Base-by-base conservation (phyloP, 1,140 invertebrate species). In the Coenobita brevimanus region DNA sequence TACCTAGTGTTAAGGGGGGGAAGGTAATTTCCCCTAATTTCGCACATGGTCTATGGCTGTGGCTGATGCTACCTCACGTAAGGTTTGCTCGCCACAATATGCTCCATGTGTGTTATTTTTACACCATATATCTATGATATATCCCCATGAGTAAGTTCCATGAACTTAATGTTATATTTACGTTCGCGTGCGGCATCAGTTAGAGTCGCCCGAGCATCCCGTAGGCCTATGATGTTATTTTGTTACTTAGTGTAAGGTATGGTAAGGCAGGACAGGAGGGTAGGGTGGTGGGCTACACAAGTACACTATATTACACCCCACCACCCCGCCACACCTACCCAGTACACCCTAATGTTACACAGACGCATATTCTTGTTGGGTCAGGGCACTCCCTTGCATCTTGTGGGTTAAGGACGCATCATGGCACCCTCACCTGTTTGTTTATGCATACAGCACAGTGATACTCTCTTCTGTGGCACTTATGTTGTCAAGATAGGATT, bases 111-210 rank as follows among this genome's bases (percentile, higher is more conserved):
- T 81, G 88, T 80, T 84, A 89, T 90, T 90, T 90, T 90, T 89
- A 83, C 83, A 90, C 90, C 84, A 90, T 90, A 97, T 97, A 97
- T 97, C 96, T 97, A 97, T 97, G 96, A 97, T 97, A 97, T 97
- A 97, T 97, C 95, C 95, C 93, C 94, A 93, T 93, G 93, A 93
- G 96, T 97, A 97, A 95, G 96, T 97, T 97, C 96, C 96, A 96
- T 97, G 96, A 97, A 97, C 96, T 89, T 90, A 60, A 78, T 71
- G 38, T 86, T 80, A 80, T 76, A 46, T 80, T 62, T 38, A 46
- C 36, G 36, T 33, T 75, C 38, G 69, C 64, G 38, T 67, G 38
- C 69, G 67, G 50, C 79, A 82, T 81, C 86, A 88, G 86, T 88
- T 88, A 88, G 80, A 60, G 69, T 73, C 41, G 86, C 41, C 80